phyloP scores from a whole-genome alignment of 2,888 invertebrate genomes.

The Teinopalpus imperialis region DNA sequence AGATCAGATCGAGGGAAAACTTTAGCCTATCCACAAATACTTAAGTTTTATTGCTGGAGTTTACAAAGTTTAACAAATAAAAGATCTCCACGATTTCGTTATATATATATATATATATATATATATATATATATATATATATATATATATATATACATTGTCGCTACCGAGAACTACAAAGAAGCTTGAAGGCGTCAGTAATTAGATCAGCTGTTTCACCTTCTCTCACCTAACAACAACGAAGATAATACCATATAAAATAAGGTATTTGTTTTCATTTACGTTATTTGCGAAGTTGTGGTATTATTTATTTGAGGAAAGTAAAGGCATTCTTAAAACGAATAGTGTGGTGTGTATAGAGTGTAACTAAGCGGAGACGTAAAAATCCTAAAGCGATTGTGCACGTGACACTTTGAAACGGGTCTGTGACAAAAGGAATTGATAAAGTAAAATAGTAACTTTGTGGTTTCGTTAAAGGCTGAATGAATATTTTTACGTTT shows the following conservation, averaged over 20 bases:
- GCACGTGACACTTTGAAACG: conserved; percentile 31
- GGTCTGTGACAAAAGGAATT: conserved; percentile 29
- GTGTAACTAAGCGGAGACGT: conserved; percentile 14
- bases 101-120: not conserved
- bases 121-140: too few species aligned
- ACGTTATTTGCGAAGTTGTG: too few species aligned
- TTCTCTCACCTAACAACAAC: too few species aligned
- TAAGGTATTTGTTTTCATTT: too few species aligned
- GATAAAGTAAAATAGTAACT: conserved; percentile 32
- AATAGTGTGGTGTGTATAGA: conserved; percentile 8
- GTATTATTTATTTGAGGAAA: conserved; percentile 1
- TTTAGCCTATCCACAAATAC: conserved; percentile 21
- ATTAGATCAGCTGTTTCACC: too few species aligned
- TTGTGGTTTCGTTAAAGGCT: conserved; percentile 21
- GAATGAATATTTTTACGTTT: conserved; percentile 14
- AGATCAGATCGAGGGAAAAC: conserved; percentile 19
- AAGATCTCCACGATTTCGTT: conserved; percentile 8
- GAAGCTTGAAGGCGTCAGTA: too few species aligned
- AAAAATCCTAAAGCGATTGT: conserved; percentile 26
- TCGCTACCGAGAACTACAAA: too few species aligned
- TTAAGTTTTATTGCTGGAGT: conserved; percentile 20
- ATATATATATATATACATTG: too few species aligned
- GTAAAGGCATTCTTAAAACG: conserved; percentile 11
- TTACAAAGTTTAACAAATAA: conserved; percentile 16
- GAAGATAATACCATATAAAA: too few species aligned